phyloP scores from a whole-genome alignment of 2,797 vertebrate genomes.

The Acipenser oxyrinchus region DNA sequence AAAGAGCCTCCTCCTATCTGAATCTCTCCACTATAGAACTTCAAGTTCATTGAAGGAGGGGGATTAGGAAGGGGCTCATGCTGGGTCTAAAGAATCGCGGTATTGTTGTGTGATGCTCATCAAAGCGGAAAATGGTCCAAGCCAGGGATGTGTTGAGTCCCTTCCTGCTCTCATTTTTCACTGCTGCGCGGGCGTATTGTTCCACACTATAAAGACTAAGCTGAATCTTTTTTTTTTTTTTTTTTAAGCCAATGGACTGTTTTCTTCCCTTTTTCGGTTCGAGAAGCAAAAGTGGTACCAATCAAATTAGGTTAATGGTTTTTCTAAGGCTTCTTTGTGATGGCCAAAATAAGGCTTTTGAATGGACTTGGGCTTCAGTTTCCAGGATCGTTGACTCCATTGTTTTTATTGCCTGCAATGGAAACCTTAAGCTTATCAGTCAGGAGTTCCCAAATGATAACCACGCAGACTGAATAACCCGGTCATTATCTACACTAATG shows the following conservation, averaged over 20 bases:
- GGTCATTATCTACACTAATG: no score
- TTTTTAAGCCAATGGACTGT: background rate
- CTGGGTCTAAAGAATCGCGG: slow-evolving; percentile 39
- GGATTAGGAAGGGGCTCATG: slow-evolving; percentile 37
- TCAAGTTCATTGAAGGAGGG: slow-evolving; percentile 40
- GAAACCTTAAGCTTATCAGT: background rate
- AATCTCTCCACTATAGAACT: slow-evolving; percentile 21
- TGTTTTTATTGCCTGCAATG: background rate
- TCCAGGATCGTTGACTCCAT: background rate
- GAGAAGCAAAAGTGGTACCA: background rate
- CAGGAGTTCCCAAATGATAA: no score
- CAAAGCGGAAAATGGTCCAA: slow-evolving; percentile 42
- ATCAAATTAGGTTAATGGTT: background rate
- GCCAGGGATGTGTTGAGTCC: slow-evolving; percentile 19
- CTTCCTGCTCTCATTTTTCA: slow-evolving; percentile 18
- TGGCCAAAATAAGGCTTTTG: background rate
- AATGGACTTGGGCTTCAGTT: background rate
- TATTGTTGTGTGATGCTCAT: slow-evolving; percentile 48
- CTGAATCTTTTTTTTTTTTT: background rate
- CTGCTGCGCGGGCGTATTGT: slow-evolving; percentile 5
- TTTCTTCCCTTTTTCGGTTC: background rate
- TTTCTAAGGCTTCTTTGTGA: background rate
- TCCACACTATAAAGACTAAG: background rate
- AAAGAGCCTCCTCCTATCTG: slow-evolving; percentile 10
- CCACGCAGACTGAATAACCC: no score